phyloP scores from a whole-genome alignment of 2,888 invertebrate species.

The Smittia sp. region DNA sequence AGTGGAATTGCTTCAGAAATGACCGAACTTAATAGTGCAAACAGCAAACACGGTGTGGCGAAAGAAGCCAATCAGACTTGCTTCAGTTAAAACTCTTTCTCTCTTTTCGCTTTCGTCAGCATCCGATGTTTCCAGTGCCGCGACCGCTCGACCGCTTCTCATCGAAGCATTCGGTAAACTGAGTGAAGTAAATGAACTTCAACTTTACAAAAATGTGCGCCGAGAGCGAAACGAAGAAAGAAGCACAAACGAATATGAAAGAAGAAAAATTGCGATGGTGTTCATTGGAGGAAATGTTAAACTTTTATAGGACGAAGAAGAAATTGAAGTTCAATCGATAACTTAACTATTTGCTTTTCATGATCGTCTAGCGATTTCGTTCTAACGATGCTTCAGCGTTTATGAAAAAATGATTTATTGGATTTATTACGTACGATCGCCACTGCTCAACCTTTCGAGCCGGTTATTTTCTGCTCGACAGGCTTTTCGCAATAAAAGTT shows the following conservation, averaged over 20 bases:
- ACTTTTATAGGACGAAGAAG: not conserved
- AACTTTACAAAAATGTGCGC: slow-evolving; percentile 18
- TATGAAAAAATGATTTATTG: no score
- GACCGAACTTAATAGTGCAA: not conserved
- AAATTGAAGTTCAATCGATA: not conserved
- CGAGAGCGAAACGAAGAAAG: not conserved
- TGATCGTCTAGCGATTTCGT: no score
- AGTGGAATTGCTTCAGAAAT: not conserved
- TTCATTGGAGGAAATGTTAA: not conserved
- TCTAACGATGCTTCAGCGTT: no score
- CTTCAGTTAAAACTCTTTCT: not conserved
- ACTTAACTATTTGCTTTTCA: no score
- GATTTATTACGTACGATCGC: not conserved
- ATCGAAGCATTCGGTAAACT: not conserved
- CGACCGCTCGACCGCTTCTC: not conserved
- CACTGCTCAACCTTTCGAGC: not conserved
- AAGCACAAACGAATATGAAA: slow-evolving; percentile 1
- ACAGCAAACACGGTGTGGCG: not conserved
- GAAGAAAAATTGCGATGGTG: not conserved
- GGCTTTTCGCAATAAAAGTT: not conserved
- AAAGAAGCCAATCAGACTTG: not conserved
- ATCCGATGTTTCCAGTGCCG: not conserved
- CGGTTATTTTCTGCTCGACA: not conserved
- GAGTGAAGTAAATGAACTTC: not conserved
- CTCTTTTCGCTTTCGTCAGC: not conserved